Evolutionary conservation across 2,888 invertebrate species (phyloP).

Genomic region (Timema cristinae): DNA sequence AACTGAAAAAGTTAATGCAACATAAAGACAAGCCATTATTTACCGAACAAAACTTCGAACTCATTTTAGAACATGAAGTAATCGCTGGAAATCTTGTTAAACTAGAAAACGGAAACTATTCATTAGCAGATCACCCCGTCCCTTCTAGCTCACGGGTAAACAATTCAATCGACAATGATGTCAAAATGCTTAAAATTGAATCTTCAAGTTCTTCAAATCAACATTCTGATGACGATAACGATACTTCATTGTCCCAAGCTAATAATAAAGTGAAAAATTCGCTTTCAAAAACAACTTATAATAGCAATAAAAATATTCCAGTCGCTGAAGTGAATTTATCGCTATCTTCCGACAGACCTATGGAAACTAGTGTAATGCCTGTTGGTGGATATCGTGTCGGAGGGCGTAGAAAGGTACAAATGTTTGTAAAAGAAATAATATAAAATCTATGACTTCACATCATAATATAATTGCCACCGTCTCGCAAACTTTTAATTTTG

Average conservation of each 20-base stretch:
- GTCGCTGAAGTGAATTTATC: background rate
- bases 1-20: conserved; percentile 61
- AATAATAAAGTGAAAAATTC: too few relatives aligned
- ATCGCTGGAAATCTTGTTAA: conserved; percentile 63
- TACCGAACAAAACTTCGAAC: conserved; percentile 41
- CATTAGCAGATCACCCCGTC: conserved; percentile 43
- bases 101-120: conserved; percentile 64
- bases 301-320: too few relatives aligned
- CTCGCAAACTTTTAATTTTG: too few relatives aligned
- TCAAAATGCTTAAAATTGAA: conserved; percentile 25
- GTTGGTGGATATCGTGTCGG: conserved; percentile 33
- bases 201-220: conserved; percentile 16
- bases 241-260: too few relatives aligned
- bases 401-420: conserved; percentile 33
- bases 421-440: background rate
- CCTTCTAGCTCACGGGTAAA: conserved; percentile 10
- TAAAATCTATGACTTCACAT: too few relatives aligned
- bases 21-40: conserved; percentile 51
- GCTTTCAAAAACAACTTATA: background rate
- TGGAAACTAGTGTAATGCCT: conserved; percentile 23
- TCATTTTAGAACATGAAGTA: conserved; percentile 65
- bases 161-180: conserved; percentile 14
- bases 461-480: too few relatives aligned
- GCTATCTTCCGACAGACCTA: conserved; percentile 22
- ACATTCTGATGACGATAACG: background rate